phyloP scores from a whole-genome alignment of 2,888 invertebrate species.

The Ypsolopha scabrella region DNA sequence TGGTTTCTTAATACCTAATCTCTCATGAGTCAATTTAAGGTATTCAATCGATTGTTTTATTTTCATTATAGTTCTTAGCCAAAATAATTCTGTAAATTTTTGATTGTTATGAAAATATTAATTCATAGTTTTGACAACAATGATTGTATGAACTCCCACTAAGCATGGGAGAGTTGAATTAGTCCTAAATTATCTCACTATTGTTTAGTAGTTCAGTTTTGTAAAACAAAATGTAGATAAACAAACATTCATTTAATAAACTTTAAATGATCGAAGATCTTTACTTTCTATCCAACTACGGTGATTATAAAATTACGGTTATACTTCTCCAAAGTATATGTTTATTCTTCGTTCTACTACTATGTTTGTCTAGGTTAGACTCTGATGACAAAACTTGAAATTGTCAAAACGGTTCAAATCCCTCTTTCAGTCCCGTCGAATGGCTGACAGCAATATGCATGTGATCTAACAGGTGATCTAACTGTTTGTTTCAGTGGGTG shows the following conservation, averaged over 20 bases:
- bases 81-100: neutral
- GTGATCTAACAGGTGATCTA: neutral
- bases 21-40: too few species aligned
- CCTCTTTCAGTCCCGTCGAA: neutral
- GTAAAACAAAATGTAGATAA: too few species aligned
- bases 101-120: neutral
- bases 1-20: too few species aligned
- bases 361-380: too few species aligned
- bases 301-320: too few species aligned
- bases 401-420: neutral
- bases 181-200: neutral
- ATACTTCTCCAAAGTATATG: too few species aligned
- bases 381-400: too few species aligned
- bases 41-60: too few species aligned
- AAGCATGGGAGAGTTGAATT: neutral
- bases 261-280: too few species aligned
- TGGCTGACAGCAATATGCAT: neutral
- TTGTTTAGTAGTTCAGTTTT: constrained; percentile 1
- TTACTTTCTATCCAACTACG: too few species aligned
- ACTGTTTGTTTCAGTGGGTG: constrained; percentile 34
- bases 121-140: constrained; percentile 2
- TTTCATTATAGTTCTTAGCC: neutral
- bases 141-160: neutral
- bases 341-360: too few species aligned
- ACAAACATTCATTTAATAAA: too few species aligned